Percentiles rank a stretch among this genome's conserved stretches.
Evolutionary conservation across 2,797 vertebrate species (phyloP).

Genomic region (Rhinatrema bivittatum): DNA sequence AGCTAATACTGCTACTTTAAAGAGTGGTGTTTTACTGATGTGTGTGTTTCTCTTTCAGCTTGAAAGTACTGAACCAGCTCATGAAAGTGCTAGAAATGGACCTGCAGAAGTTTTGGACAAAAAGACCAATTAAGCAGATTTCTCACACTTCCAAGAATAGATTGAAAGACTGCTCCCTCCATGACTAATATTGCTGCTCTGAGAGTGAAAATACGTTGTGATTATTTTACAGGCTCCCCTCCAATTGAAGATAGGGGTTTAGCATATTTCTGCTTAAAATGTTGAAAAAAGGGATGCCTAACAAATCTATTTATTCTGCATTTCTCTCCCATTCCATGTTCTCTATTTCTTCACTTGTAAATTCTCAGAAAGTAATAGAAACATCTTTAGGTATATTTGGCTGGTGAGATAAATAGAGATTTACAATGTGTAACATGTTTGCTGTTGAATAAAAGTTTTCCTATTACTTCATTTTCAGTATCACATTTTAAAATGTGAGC

Average conservation of each 20-base stretch:
- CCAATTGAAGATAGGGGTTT: constrained; percentile 8
- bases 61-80: constrained; percentile 28
- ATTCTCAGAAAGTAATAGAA: neutral
- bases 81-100: constrained; percentile 42
- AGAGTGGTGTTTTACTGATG: neutral
- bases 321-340: constrained; percentile 9
- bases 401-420: neutral
- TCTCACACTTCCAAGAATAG: constrained; percentile 2
- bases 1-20: neutral
- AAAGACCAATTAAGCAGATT: constrained; percentile 62
- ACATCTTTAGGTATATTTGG: neutral
- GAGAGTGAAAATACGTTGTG: constrained; percentile 8
- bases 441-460: too few relatives aligned
- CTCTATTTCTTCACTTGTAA: constrained; percentile 2
- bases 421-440: neutral
- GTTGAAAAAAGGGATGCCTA: constrained; percentile 11
- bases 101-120: constrained; percentile 55
- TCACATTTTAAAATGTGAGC: too few relatives aligned
- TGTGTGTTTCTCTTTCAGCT: constrained; percentile 24
- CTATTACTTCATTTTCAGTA: too few relatives aligned
- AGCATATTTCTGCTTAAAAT: constrained; percentile 18
- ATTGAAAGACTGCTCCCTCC: constrained; percentile 19
- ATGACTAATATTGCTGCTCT: constrained; percentile 18
- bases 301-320: constrained; percentile 25
- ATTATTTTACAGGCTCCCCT: constrained; percentile 6